A percentile compares a stretch with the other conserved stretches of the same genome.
phyloP scores from a whole-genome alignment of 2,888 invertebrate genomes.

The Drosophila melanosoma region DNA sequence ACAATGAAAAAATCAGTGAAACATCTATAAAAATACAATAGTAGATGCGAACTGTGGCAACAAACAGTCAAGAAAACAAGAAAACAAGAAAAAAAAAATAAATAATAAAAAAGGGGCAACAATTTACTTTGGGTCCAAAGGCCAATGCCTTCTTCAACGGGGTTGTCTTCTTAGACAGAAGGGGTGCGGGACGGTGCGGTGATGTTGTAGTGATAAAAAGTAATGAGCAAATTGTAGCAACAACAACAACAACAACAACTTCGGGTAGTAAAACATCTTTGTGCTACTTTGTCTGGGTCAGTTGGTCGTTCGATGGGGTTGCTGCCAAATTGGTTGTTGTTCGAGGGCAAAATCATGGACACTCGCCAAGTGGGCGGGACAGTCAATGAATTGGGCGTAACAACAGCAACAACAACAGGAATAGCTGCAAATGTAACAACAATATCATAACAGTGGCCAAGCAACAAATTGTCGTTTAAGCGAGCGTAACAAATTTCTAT shows the following conservation, averaged over 20 bases:
- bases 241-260: slow-evolving; percentile 32
- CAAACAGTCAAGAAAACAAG: slow-evolving; percentile 17
- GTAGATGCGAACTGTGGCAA: slow-evolving; percentile 16
- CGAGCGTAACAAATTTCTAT: slow-evolving; percentile 73
- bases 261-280: slow-evolving; percentile 73
- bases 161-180: slow-evolving; percentile 10
- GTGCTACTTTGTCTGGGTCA: slow-evolving; percentile 78
- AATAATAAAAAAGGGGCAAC: slow-evolving; percentile 66
- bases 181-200: slow-evolving; percentile 9
- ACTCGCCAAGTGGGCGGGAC: slow-evolving; percentile 39
- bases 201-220: slow-evolving; percentile 75
- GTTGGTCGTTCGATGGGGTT: slow-evolving; percentile 57
- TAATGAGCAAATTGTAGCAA: slow-evolving; percentile 80
- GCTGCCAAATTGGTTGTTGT: slow-evolving; percentile 63
- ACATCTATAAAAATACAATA: slow-evolving; percentile 66
- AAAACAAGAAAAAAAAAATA: not conserved
- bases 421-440: not conserved
- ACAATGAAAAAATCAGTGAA: slow-evolving; percentile 64
- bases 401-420: slow-evolving; percentile 30
- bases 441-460: slow-evolving; percentile 30
- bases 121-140: slow-evolving; percentile 68
- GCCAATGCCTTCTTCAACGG: slow-evolving; percentile 46
- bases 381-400: slow-evolving; percentile 75
- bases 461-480: slow-evolving; percentile 71
- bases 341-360: slow-evolving; percentile 19